These are phyloP conservation scores for Hyposoter didymator DNA, from an alignment of 2,888 invertebrate species.

Conservation along the genomic window DNA sequence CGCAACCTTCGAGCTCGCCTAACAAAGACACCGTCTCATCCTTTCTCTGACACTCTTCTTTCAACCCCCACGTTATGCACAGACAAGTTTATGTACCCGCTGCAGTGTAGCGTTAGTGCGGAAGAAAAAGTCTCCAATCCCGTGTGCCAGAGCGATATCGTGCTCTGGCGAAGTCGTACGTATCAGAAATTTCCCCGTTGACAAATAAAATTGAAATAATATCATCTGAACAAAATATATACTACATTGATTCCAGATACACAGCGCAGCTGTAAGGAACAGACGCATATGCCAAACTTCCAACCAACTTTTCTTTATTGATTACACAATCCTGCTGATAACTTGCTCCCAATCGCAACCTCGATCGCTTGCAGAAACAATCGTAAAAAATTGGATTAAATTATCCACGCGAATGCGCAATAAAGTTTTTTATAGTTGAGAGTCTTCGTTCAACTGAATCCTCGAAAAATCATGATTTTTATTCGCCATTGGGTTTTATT, in stretches of 20 bases:
- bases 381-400: not conserved
- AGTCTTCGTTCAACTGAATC: not conserved
- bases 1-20: conserved; percentile 8
- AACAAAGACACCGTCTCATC: conserved; percentile 29
- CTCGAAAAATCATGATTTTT: not conserved
- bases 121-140: not conserved
- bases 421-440: not conserved
- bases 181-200: not conserved
- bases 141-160: not conserved
- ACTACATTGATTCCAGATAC: conserved; percentile 1
- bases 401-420: not conserved
- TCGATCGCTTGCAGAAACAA: not conserved
- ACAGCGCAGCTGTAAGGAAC: not conserved
- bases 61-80: not conserved
- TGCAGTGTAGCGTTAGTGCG: not conserved
- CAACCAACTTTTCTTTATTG: not conserved
- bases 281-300: not conserved
- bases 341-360: not conserved
- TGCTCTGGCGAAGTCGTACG: not conserved
- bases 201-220: not conserved
- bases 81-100: conserved; percentile 16
- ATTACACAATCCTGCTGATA: not conserved
- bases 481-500: not conserved
- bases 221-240: not conserved
- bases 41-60: not conserved